Evolutionary conservation across 2,888 invertebrate species (phyloP).

Genomic region (Microplitis deprimator): DNA sequence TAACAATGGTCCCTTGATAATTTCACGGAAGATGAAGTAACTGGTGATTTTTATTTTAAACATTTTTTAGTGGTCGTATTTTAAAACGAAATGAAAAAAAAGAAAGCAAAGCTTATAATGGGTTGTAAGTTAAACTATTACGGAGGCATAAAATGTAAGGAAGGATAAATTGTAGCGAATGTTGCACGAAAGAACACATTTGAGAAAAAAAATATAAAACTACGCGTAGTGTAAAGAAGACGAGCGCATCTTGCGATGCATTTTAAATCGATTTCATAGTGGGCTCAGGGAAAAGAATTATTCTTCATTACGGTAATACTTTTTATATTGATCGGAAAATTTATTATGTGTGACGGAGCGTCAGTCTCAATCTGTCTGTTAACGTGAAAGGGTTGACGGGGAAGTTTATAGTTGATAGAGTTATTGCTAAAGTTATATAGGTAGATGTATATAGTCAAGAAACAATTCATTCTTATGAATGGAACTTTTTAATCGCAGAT

Average conservation of each 20-base stretch:
- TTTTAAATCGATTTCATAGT: neutral
- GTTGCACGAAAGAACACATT: neutral
- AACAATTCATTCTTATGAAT: neutral
- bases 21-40: slow-evolving; percentile 15
- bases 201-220: neutral
- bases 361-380: slow-evolving; percentile 3
- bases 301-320: neutral
- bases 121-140: neutral
- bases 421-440: neutral
- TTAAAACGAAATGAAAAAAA: neutral
- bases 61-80: neutral
- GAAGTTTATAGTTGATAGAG: neutral
- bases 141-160: neutral
- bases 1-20: slow-evolving; percentile 5
- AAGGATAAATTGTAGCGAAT: neutral
- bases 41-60: neutral
- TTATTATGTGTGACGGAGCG: neutral
- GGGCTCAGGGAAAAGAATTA: neutral
- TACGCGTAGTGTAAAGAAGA: neutral
- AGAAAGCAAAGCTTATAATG: neutral
- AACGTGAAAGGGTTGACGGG: neutral
- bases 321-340: slow-evolving; percentile 10
- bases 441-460: neutral
- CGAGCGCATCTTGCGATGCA: neutral
- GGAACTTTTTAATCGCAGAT: neutral